Evolutionary conservation across 2,113 vertebrate genomes (phyloP), one percentile per base, ranked within the genome.

Genomic region (Neotragus pygmaeus): DNA sequence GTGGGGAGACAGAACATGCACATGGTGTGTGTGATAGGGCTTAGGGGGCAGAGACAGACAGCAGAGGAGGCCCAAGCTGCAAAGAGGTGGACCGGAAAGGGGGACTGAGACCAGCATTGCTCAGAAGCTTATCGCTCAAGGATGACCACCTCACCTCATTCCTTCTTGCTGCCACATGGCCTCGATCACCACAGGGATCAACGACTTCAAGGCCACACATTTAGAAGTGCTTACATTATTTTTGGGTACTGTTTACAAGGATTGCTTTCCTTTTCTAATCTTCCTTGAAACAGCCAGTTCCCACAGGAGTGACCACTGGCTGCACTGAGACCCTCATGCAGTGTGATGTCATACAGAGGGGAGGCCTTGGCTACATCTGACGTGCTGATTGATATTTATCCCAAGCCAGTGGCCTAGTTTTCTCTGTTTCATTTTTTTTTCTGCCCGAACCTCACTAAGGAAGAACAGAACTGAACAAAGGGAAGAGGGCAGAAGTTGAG

Each of bases 401-500:
- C 97, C 93, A 98, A 96, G 97, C 81, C 28, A n/a, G 58, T 81
- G 80, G 94, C 97, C 95, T 95, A 94, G 87, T 92, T 98, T 80
- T 77, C 60, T 83, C 70, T 28, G 82, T 78, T 97, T 66, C 73
- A 90, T 85, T 97, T 97, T 94, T 43, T 78, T 84, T 75, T 95
- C 90, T 57, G 53, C 77, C 91, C n/a, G 3, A 49, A 73, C 47
- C 75, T 87, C 62, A 64, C 51, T 86, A 96, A 87, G 64, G 60
- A 97, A 97, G 90, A 94, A 90, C 25, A 90, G 36, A 73, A 88
- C 55, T 57, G 30, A 95, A 90, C 28, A 92, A 64, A 96, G 84
- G 53, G 70, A 87, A 80, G 39, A 88, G 58, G 95, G 58, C 58
- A 92, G 43, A 91, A 91, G 84, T 85, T 92, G 55, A 81, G 75